Evolutionary conservation across 1,140 invertebrate species (phyloP).

Genomic region (Coelopa frigida): DNA sequence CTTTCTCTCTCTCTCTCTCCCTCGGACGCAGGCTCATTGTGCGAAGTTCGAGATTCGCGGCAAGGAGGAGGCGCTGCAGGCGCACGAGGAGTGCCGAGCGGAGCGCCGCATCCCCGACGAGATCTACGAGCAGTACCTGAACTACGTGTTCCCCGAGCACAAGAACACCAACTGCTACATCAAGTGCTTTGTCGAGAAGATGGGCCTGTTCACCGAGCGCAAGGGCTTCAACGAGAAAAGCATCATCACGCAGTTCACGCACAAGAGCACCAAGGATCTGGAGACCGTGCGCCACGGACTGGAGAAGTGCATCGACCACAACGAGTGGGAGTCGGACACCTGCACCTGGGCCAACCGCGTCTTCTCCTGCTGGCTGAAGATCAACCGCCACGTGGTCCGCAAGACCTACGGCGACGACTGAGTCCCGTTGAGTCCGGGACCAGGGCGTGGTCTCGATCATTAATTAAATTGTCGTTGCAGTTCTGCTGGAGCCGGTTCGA

Average conservation of each 20-base stretch:
- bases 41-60: conserved; percentile 29
- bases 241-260: conserved; percentile 29
- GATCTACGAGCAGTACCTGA: conserved; percentile 33
- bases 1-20: conserved; percentile 11
- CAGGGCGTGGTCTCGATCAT: no score
- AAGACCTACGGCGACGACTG: conserved; percentile 18
- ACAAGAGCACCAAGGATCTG: conserved; percentile 19
- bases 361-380: conserved; percentile 39
- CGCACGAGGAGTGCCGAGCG: conserved; percentile 33
- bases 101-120: conserved; percentile 30
- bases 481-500: no score
- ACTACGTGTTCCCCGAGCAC: conserved; percentile 35
- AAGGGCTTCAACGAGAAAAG: conserved; percentile 31
- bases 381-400: conserved; percentile 36
- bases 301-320: conserved; percentile 41
- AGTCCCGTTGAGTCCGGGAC: no score
- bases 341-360: conserved; percentile 38
- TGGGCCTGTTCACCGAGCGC: conserved; percentile 29
- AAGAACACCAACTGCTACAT: conserved; percentile 33
- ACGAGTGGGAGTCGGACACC: conserved; percentile 32
- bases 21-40: not conserved
- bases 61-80: conserved; percentile 27
- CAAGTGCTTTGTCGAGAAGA: conserved; percentile 37
- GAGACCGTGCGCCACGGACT: conserved; percentile 29
- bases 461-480: no score